Evolutionary conservation across 2,797 vertebrate species (phyloP), one percentile per base, ranked within the genome.

Genomic region (Myotis daubentonii): DNA sequence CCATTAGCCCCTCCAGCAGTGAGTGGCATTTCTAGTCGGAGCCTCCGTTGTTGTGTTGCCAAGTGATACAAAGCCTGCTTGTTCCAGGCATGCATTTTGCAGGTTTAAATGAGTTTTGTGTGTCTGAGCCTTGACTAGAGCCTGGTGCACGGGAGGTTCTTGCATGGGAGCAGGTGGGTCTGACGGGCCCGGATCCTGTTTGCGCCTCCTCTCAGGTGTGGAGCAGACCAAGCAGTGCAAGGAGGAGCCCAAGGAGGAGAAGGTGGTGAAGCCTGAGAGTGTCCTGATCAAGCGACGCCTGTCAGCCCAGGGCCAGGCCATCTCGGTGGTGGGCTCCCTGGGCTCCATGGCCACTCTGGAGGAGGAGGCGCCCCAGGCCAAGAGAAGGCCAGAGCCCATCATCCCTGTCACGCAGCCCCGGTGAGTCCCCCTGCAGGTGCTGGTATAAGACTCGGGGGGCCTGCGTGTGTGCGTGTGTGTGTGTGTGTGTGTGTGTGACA

Each of bases 331-430:
- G 66, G 99, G 99, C 0, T 96, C 98, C 0, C 98, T 98, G 6
- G 99, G 98, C 70, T 95, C 98, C 19, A 97, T 97, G 75, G 74
- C 86, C 16, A 9, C 89, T 0, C 57, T 97, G 0, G 99, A 99
- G 70, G 97, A 98, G 3, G 97, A 97, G 38, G 96, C 84, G 0
- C 99, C 99, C 0, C 97, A 98, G 11, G 97, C 98, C 90, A 99
- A 99, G 95, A 99, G 99, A 66, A 98, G 99, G 5, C 99, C 99
- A 0, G 99, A 99, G 51, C 99, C 99, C 87, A 99, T 99, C 97
- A 97, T 99, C 7, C 99, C 99, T 0, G 98, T 98, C 3, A 97
- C 98, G 0, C 99, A 99, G 81, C 98, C 99, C 76, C 99, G 99
- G 99, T 99, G 96, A 98, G 99, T 25, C 2, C 30, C 15, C 19